A percentile compares a stretch with the other conserved stretches of the same genome.
Evolutionary conservation across 2,888 invertebrate genomes (phyloP).

Genomic region (Disparrhopalites patrizii): DNA sequence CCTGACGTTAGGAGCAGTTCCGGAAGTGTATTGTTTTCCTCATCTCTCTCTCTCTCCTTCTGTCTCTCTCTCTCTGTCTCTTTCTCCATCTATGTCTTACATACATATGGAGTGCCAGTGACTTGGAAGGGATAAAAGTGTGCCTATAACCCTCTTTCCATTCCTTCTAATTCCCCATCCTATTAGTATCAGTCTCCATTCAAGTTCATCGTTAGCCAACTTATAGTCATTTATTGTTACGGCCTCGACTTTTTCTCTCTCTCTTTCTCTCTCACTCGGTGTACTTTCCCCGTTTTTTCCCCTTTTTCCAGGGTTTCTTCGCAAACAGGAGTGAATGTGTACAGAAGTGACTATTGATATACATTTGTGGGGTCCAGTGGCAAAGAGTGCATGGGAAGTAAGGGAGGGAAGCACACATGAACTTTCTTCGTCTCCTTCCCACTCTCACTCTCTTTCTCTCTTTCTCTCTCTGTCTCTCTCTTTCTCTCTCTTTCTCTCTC

Average conservation of each 20-base stretch:
- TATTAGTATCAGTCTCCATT: constrained; percentile 25
- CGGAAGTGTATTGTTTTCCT: constrained; percentile 9
- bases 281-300: not conserved
- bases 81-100: not conserved
- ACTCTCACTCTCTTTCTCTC: not conserved
- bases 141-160: no score
- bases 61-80: not conserved
- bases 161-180: constrained; percentile 16
- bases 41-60: no score
- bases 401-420: no score
- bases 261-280: not conserved
- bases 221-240: constrained; percentile 26
- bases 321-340: no score
- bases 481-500: not conserved
- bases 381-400: no score
- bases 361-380: no score
- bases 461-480: not conserved
- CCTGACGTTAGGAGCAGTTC: not conserved
- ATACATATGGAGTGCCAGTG: not conserved
- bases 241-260: constrained; percentile 16
- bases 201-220: constrained; percentile 24
- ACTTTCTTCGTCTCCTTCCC: constrained; percentile 12
- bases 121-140: not conserved
- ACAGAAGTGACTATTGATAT: no score
- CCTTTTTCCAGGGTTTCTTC: not conserved